Base-by-base conservation (phyloP, 2,113 vertebrate genomes). In the Rhabdomys dilectus region DNA sequence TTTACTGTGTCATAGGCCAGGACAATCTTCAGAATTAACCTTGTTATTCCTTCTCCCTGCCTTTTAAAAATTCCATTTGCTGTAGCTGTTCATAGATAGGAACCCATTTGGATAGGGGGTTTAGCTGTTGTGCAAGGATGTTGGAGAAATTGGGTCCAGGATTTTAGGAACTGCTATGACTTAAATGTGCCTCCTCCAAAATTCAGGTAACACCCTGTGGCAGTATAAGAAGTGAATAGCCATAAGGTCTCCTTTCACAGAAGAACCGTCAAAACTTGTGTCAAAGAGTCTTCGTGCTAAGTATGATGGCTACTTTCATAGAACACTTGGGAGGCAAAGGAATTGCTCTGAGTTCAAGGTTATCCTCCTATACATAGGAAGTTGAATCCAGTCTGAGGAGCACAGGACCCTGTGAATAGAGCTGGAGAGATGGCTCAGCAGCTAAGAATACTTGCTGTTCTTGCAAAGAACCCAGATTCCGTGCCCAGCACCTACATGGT, bases 1-100 rank as follows among this genome's bases (percentile, higher is more conserved):
- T 96, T 56, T 68, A n/a, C 56, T 60, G 39, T 91, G 56, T 92
- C 78, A 91, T 73, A 48, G 76, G 62, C n/a, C 75, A 80, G 76
- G 26, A 94, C 31, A 76, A 88, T 39, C 53, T 85, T 92, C 22
- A 68, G 56, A 78, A 82, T 70, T 72, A 89, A 89, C 17, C 70
- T 51, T 60, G 66, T 16, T 82, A 60, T 39, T 29, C 78, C 12
- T 10, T 2, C 70, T 70, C 16, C 29, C 31, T 34, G 48, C 48
- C 17, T 11, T 81, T 53, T 56, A 26, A 9, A 8, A 72, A 72
- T 95, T 82, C 21, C 36, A 39, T 39, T 95, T 88, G 72, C 80
- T 60, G 36, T 70, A 64, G 72, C 36, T 62, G 31, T 60, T 51
- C 45, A n/a, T 58, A 60, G 70, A 82, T 11, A 90, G 68, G n/a